Percentiles rank a stretch among this genome's conserved stretches.
Conservation (phyloP, 2,113 vertebrate species). For the Nycticorax nycticorax region DNA sequence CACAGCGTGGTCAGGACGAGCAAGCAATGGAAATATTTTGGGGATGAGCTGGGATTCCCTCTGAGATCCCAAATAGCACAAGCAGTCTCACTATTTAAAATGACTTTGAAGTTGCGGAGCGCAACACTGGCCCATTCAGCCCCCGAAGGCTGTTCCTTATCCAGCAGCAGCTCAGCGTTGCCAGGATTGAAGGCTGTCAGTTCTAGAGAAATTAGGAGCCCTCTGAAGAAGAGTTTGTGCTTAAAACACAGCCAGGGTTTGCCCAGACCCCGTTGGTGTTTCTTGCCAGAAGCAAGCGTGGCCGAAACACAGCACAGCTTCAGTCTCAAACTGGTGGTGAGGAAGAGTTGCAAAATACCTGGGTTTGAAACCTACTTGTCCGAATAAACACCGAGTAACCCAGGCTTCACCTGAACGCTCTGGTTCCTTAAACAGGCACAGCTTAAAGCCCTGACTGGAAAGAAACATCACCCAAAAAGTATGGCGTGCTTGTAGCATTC, state of each 20-base stretch:
- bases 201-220: neutral
- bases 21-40: neutral
- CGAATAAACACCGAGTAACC: neutral
- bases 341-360: neutral
- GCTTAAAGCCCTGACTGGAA: neutral
- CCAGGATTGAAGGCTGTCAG: neutral
- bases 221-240: neutral
- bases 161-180: neutral
- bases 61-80: neutral
- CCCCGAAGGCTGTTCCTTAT: accelerated
- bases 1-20: constrained; percentile 36
- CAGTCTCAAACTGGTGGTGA: neutral
- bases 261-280: neutral
- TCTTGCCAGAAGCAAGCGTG: neutral
- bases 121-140: neutral
- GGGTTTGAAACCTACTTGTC: neutral
- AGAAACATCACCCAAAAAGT: neutral
- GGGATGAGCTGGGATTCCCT: constrained; percentile 13
- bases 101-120: neutral
- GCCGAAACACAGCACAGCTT: neutral
- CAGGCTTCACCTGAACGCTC: neutral
- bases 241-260: neutral
- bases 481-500: neutral
- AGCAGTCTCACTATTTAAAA: neutral
- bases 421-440: neutral